Percentiles rank a stretch among this genome's conserved stretches.
phyloP scores from a whole-genome alignment of 2,113 vertebrate species.

The Hydropotes inermis region DNA sequence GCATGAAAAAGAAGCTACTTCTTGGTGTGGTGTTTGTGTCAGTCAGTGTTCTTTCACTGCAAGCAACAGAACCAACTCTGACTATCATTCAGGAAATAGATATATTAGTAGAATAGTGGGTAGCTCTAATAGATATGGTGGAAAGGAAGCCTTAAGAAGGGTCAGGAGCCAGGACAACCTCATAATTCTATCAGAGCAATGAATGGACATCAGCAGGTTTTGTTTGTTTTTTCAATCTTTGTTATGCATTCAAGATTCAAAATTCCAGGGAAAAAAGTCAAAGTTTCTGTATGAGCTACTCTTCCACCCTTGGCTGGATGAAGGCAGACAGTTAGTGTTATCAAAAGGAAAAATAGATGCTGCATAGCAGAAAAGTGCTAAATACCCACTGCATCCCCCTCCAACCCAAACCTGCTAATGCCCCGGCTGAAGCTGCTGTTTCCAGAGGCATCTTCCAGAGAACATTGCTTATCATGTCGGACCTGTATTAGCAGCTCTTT shows the following conservation, averaged over 20 bases:
- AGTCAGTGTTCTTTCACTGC: not conserved
- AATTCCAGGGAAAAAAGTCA: not conserved
- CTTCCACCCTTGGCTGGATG: not conserved
- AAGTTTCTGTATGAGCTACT: not conserved
- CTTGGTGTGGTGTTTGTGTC: not conserved
- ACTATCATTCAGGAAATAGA: not conserved
- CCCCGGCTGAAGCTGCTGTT: not conserved
- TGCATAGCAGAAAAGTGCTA: not conserved
- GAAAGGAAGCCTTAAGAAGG: not conserved
- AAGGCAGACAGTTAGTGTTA: not conserved
- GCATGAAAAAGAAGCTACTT: not conserved
- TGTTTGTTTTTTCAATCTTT: not conserved
- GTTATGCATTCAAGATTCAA: not conserved
- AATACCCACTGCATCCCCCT: not conserved
- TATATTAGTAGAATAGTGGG: not conserved
- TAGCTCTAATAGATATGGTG: not conserved
- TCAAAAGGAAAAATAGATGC: not conserved
- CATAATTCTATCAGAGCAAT: not conserved
- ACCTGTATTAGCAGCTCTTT: not conserved
- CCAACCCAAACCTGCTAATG: not conserved
- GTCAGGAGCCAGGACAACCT: not conserved
- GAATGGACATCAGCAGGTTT: not conserved
- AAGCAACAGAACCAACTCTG: not conserved
- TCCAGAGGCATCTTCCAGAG: not conserved
- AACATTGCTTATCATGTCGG: not conserved